Conservation (phyloP, 2,113 vertebrate genomes). For the Chiloscyllium plagiosum region DNA sequence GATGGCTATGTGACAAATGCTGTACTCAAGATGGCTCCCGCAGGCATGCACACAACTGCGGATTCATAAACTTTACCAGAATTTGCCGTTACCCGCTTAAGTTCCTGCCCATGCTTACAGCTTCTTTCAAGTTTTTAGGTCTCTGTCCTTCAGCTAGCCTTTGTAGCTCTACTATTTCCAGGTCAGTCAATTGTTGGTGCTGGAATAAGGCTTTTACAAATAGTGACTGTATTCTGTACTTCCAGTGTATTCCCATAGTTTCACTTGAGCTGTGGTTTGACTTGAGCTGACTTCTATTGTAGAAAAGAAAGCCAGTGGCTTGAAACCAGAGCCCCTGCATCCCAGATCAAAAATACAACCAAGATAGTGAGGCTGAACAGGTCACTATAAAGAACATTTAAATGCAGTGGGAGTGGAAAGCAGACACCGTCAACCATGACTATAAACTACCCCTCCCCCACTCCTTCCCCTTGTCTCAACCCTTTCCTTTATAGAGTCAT, state of each 20-base stretch:
- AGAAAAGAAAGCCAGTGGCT: background rate
- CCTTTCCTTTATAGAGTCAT: background rate
- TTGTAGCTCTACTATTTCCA: background rate
- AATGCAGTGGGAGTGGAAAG: background rate
- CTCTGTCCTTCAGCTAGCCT: background rate
- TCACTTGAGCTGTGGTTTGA: background rate
- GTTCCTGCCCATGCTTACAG: background rate
- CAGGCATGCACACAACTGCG: background rate
- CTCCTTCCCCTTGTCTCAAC: background rate
- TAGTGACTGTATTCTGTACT: background rate
- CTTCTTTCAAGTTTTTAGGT: background rate
- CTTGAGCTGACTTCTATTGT: background rate
- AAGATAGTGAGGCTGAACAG: background rate
- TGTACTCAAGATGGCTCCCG: background rate
- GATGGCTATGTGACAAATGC: too few species aligned
- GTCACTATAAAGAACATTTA: too few species aligned
- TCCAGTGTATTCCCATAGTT: background rate
- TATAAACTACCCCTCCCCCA: background rate
- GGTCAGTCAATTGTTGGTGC: background rate
- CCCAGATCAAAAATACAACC: background rate
- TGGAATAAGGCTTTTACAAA: background rate
- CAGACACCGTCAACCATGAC: background rate
- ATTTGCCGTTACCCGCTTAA: background rate
- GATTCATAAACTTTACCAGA: background rate
- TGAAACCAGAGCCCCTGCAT: background rate